Base-by-base conservation (phyloP, 2,113 vertebrate species). In the Pyxicephalus adspersus region DNA sequence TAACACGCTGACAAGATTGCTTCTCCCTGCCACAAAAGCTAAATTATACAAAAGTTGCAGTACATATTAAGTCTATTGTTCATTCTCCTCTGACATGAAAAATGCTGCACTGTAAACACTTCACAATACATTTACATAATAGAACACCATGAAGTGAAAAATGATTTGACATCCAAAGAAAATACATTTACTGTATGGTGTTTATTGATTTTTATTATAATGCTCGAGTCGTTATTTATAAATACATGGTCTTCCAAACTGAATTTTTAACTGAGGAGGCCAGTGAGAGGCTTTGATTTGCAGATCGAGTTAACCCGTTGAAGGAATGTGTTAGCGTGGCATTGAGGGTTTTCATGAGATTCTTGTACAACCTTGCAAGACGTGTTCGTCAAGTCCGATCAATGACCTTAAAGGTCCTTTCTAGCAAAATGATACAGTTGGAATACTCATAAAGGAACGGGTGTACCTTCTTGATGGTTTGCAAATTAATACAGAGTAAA, bases 21-120 rank as follows among this genome's bases (percentile, higher is more conserved):
- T 80, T 80, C 77, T 80, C 67, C 23, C 54, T 80, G 65, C 65
- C 55, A 70, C 77, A 80, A 68, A 70, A 77, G 77, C 77, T 58
- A 70, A 80, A 80, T 80, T 80, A 80, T 80, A 80, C 65, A 80
- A 80, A 79, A 80, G 64, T 80, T 80, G 54, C 65, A 71, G 77
- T n/a, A 79, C 76, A 68, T 79, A 80, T 80, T 80, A 80, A 80
- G 65, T 67, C 65, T 80, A 80, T 80, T 80, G 77, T 80, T 80
- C 65, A 80, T 80, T 80, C 67, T 80, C 65, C 67, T 58, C 77
- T 60, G 77, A 80, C 77, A 70, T 80, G 77, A 80, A 68, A 80
- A 80, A 80, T 80, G 67, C 77, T 61, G 65, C n/a, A 80, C 77
- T 80, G 77, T 70, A 80, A 80, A 80, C 77, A 80, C 60, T 70